phyloP scores from a whole-genome alignment of 1,140 invertebrate genomes.

The Drosophila kurseongensis region DNA sequence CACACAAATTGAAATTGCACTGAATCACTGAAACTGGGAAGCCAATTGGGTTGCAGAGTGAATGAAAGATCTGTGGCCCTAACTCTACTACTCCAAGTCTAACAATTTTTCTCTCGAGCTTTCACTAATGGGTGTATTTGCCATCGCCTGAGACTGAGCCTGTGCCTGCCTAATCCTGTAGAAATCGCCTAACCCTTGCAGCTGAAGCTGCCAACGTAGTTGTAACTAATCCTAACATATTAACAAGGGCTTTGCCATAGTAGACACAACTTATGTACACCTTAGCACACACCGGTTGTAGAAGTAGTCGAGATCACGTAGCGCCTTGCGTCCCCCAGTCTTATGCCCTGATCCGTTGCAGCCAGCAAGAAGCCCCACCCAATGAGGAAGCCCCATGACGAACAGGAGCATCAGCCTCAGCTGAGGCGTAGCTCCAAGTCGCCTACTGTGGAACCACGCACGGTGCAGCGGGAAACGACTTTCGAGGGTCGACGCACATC shows the following conservation, averaged over 20 bases:
- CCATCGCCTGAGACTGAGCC: slow-evolving; percentile 17
- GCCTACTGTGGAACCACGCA: slow-evolving; percentile 53
- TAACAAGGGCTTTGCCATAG: slow-evolving; percentile 10
- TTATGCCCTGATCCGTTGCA: slow-evolving; percentile 47
- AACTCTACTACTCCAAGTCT: slow-evolving; percentile 18
- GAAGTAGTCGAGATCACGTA: slow-evolving; percentile 28
- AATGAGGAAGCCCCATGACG: slow-evolving; percentile 31
- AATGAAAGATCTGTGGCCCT: slow-evolving; percentile 8
- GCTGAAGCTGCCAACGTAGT: slow-evolving; percentile 12
- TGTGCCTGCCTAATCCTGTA: slow-evolving; percentile 40
- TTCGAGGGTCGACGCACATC: slow-evolving; percentile 58
- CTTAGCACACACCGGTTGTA: slow-evolving; percentile 17
- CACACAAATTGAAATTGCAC: slow-evolving; percentile 30
- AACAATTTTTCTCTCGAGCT: slow-evolving; percentile 19
- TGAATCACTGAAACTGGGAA: slow-evolving; percentile 28
- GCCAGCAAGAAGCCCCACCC: slow-evolving; percentile 28
- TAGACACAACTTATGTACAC: slow-evolving; percentile 16
- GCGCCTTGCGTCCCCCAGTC: slow-evolving; percentile 19
- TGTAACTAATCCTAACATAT: slow-evolving; percentile 31
- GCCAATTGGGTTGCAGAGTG: slow-evolving; percentile 11
- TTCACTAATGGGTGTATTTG: slow-evolving; percentile 28
- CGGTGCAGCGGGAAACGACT: slow-evolving; percentile 62
- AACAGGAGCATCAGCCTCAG: slow-evolving; percentile 18
- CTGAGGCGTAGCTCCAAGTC: slow-evolving; percentile 58
- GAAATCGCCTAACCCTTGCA: slow-evolving; percentile 25